A percentile compares a stretch with the other conserved stretches of the same genome.
phyloP scores from a whole-genome alignment of 2,888 invertebrate species.

The Drosophila birchii region DNA sequence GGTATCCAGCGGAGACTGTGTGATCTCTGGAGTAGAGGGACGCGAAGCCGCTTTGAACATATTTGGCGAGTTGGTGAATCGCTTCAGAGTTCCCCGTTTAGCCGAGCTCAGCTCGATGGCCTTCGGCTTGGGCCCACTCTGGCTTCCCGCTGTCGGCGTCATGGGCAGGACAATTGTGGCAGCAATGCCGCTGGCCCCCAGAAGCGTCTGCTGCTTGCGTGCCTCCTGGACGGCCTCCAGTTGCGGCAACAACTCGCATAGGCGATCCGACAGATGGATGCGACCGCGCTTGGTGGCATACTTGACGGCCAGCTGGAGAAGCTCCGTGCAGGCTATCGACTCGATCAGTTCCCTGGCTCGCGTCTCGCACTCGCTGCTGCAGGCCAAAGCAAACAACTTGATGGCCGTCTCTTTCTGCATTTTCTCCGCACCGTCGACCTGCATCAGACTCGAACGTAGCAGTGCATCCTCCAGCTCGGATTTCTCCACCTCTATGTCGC shows the following conservation, averaged over 20 bases:
- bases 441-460: conserved; percentile 88
- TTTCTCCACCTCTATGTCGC: conserved; percentile 92
- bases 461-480: conserved; percentile 91
- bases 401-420: conserved; percentile 91
- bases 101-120: conserved; percentile 80
- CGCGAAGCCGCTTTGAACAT: conserved; percentile 65
- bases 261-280: conserved; percentile 91
- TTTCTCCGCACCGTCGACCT: conserved; percentile 88
- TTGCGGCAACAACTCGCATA: conserved; percentile 87
- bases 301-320: conserved; percentile 93
- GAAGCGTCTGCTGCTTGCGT: conserved; percentile 73
- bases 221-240: conserved; percentile 81
- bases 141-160: conserved; percentile 33
- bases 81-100: conserved; percentile 86
- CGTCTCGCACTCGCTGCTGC: conserved; percentile 92
- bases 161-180: conserved; percentile 67
- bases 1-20: conserved; percentile 56
- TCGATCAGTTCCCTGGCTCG: conserved; percentile 95
- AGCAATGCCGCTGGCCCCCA: conserved; percentile 57
- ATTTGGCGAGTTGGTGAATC: conserved; percentile 82
- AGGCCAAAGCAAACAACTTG: conserved; percentile 95
- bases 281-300: conserved; percentile 93
- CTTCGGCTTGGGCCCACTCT: conserved; percentile 72
- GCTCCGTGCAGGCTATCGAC: conserved; percentile 90
- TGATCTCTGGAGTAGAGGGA: conserved; percentile 54